Evolutionary conservation across 2,113 vertebrate genomes (phyloP).

Genomic region (Strigops habroptila): DNA sequence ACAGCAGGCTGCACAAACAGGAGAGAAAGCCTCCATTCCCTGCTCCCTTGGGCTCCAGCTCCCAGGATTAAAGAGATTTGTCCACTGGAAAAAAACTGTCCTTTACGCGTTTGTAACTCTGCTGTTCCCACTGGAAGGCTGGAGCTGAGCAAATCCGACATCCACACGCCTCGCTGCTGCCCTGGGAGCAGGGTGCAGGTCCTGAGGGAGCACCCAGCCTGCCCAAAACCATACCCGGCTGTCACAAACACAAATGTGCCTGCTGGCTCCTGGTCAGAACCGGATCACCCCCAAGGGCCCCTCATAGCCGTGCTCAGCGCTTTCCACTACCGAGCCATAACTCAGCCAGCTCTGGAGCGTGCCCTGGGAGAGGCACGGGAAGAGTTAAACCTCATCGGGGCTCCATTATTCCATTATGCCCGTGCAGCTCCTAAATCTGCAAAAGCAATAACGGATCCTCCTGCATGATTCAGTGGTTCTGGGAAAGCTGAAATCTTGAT

Average conservation of each 20-base stretch:
- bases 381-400: conserved; percentile 45
- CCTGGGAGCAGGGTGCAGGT: neutral
- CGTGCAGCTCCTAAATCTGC: conserved; percentile 9
- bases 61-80: conserved; percentile 41
- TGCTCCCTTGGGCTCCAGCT: conserved; percentile 23
- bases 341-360: neutral
- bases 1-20: neutral
- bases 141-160: rapidly evolving
- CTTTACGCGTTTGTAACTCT: neutral
- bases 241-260: conserved; percentile 4
- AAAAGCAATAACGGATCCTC: conserved; percentile 25
- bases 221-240: neutral
- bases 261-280: conserved; percentile 15
- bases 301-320: conserved; percentile 9
- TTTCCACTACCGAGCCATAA: neutral
- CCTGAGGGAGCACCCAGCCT: neutral
- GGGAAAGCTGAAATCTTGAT: conserved; percentile 21
- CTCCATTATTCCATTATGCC: conserved; percentile 20
- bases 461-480: conserved; percentile 42
- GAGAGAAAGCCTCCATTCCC: neutral
- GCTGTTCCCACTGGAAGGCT: neutral
- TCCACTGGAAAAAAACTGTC: neutral
- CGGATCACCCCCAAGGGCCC: neutral
- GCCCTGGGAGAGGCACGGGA: neutral
- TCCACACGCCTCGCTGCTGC: neutral